Evolutionary conservation across 2,888 invertebrate species (phyloP), one percentile per base, ranked within the genome.

Genomic region (Eupeodes luniger): DNA sequence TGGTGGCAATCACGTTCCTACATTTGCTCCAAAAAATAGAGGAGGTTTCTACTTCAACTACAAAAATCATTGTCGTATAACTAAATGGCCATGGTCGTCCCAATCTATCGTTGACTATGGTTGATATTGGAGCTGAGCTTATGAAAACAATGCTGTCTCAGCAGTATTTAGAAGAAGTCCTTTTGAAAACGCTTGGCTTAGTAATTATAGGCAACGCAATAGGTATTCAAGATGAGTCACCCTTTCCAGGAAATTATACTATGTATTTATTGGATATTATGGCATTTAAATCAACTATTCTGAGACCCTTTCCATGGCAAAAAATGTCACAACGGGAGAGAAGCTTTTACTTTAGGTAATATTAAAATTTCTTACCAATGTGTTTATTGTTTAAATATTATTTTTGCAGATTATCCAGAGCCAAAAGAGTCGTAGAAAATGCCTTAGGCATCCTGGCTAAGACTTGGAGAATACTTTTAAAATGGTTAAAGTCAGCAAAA

Each of bases 281-380:
- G 64, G 64, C 64, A 64, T 47, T 64, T 9, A 44, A 64, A 10
- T 9, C 47, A 64, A 44, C 64, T 9, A 64, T 64, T 64, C 36
- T n/a, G 9, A 44, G 27, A 27, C 64, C 64, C 0, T 64, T 44
- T 27, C 1, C 19, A 16, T 34, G 59, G 6, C 59, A 59, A 5
- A 36, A 59, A 34, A 34, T 59, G 0, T 34, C 34, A 59, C 10
- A 59, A 0, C 27, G 6, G 10, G 19, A 36, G 36, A 4, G n/a
- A 36, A 36, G 36, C n/a, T 36, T 61, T 61, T n/a, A 61, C 36
- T 61, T 36, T 6, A 36, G 61, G 61, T 19, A 36, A 36, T 36
- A 40, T 4, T 47, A 27, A 19, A 7, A 19, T 14, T 11, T 61
- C n/a, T 36, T 36, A 16, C 19, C 2, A 16, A 2, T 10, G 6